Base-by-base conservation (phyloP, 1,140 invertebrate genomes). In the Pseudomyrmex flavicornis region DNA sequence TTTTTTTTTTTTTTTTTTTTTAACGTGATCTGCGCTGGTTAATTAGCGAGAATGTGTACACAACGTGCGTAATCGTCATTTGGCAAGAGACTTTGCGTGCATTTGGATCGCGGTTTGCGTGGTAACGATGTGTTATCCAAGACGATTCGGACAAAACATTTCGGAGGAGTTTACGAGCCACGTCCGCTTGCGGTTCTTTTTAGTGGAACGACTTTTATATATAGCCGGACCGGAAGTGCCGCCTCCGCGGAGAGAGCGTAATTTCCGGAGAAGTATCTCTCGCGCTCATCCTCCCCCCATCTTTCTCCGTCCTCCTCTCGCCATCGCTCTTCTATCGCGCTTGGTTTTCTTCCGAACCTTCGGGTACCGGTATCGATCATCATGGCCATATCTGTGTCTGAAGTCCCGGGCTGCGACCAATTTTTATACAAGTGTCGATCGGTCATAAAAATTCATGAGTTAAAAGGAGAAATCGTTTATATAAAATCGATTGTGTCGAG, bases 241-340 rank as follows among this genome's bases (percentile, higher is more conserved):
- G 61, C 77, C 88, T 82, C 76, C 75, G 73, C 54, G 77, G 61
- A 69, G 85, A 87, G 85, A 89, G 82, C 69, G 90, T 89, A 91
- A 91, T 91, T 91, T 91, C 90, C 91, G 90, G 89, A 26, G 13
- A 79, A 88, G 85, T 89, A 90, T 89, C 84, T 89, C 84, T 54
- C 68, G 56, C 77, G 20, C 48, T 59, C 54, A 26, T 68, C 52
- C 61, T 22, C 44, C 22, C 12, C 48, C 12, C 48, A 17, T 61
- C 58, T 20, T 63, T 52, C 35, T 50, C 15, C 63, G 76, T 13
- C 13, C 35, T 54, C 5, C 35, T 35, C 35, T 35, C 35, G 0
- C 35, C 7, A 8, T 13, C 73, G 10, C 48, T 54, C 59, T 61
- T 22, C 9, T 8, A 12, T 2, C 59, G 58, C 9, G 9, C 2